Evolutionary conservation across 2,888 invertebrate species (phyloP).

Genomic region (Gymnosoma rotundatum): DNA sequence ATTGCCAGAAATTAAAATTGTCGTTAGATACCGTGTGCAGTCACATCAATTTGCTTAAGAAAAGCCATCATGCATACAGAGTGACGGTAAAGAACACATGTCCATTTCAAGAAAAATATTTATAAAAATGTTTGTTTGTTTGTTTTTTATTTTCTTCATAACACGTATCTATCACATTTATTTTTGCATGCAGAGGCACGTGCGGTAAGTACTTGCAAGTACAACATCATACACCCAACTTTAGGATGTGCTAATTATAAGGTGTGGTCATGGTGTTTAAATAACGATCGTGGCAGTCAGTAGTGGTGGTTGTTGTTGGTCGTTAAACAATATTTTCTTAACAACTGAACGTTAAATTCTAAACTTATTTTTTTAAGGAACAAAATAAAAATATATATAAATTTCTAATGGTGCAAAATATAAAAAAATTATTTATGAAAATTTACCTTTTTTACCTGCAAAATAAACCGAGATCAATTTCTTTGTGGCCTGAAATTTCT

Average conservation of each 20-base stretch:
- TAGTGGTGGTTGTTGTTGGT: slow-evolving; percentile 37
- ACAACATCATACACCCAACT: slow-evolving; percentile 17
- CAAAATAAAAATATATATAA: background rate
- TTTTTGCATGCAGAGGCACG: slow-evolving; percentile 65
- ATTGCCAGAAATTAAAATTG: slow-evolving; percentile 43
- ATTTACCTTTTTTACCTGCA: background rate
- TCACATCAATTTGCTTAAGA: slow-evolving; percentile 35
- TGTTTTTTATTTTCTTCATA: slow-evolving; percentile 19
- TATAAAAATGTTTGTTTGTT: background rate
- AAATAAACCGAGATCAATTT: slow-evolving; percentile 1
- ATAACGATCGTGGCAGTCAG: slow-evolving; percentile 21
- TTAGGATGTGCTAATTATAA: slow-evolving; percentile 62
- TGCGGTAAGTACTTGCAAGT: slow-evolving; percentile 41
- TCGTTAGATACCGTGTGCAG: slow-evolving; percentile 39
- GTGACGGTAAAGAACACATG: slow-evolving; percentile 24
- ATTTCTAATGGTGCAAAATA: slow-evolving; percentile 46
- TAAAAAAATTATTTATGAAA: slow-evolving; percentile 1
- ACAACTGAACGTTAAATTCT: slow-evolving; percentile 5
- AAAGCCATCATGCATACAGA: slow-evolving; percentile 51
- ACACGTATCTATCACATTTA: slow-evolving; percentile 35
- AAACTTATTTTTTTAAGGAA: no score
- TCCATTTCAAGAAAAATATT: slow-evolving; percentile 7
- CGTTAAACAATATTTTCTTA: slow-evolving; percentile 44
- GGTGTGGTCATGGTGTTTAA: slow-evolving; percentile 56
- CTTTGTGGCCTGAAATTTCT: background rate